Evolutionary conservation across 1,140 invertebrate species (phyloP).

Genomic region (Brachionus rotundiformis): DNA sequence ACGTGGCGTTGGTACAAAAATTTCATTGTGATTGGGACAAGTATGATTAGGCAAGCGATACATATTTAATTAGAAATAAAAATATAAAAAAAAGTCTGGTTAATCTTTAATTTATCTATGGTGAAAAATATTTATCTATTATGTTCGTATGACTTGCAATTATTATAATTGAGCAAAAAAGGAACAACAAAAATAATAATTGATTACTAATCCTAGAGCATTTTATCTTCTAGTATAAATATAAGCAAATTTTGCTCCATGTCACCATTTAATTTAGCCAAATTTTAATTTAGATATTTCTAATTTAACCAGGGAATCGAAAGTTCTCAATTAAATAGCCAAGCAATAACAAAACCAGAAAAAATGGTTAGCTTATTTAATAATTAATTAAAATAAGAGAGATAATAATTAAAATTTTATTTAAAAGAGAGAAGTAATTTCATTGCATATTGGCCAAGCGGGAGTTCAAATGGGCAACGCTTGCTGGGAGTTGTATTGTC

Average conservation of each 20-base stretch:
- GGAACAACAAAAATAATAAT: slow-evolving; percentile 11
- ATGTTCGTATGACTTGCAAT: background rate
- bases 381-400: slow-evolving; percentile 63
- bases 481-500: slow-evolving; percentile 49
- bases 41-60: background rate
- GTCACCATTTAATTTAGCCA: slow-evolving; percentile 18
- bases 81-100: background rate
- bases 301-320: slow-evolving; percentile 46
- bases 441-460: slow-evolving; percentile 43
- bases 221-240: background rate
- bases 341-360: background rate
- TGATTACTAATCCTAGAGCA: background rate
- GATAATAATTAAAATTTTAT: slow-evolving; percentile 62
- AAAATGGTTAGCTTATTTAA: background rate
- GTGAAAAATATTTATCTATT: background rate
- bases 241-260: background rate
- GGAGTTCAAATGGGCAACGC: slow-evolving; percentile 52
- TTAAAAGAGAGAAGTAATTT: slow-evolving; percentile 47
- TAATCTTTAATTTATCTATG: background rate
- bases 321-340: background rate
- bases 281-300: too few species aligned
- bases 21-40: background rate
- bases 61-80: background rate
- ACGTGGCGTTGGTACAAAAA: background rate
- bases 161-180: background rate